A percentile compares a stretch with the other conserved stretches of the same genome.
Conservation (phyloP, 2,888 invertebrate genomes). For the Bombyx huttoni region DNA sequence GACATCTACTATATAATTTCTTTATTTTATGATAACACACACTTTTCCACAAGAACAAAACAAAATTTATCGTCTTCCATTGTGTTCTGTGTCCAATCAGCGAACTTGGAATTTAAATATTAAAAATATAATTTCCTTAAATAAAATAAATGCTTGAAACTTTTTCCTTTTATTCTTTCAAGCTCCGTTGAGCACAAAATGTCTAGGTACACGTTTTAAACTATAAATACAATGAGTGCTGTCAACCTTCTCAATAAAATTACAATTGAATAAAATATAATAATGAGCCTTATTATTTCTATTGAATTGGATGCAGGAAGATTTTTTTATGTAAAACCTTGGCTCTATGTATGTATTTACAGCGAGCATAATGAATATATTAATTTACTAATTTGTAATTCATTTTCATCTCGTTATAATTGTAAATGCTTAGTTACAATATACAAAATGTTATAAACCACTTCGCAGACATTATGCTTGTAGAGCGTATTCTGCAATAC, state of each 20-base stretch:
- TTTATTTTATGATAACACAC: no score
- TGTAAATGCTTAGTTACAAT: no score
- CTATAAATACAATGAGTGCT: not conserved
- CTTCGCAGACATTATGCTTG: no score
- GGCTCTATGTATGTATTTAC: slow-evolving; percentile 17
- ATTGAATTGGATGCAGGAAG: slow-evolving; percentile 31
- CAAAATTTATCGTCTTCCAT: not conserved
- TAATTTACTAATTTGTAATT: slow-evolving; percentile 2
- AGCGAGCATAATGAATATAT: slow-evolving; percentile 13
- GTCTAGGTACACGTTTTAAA: not conserved
- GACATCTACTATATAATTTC: no score
- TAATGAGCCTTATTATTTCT: not conserved
- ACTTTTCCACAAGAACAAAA: no score
- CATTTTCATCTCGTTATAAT: no score
- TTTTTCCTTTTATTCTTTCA: not conserved
- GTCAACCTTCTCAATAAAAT: slow-evolving; percentile 10
- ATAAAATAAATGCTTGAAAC: no score
- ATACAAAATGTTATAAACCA: no score
- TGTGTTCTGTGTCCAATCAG: not conserved
- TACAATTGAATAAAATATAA: not conserved
- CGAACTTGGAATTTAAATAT: not conserved
- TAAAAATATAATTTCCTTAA: no score
- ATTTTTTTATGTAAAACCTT: slow-evolving; percentile 45
- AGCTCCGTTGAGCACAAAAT: not conserved
- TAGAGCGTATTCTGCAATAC: no score